Evolutionary conservation across 2,888 invertebrate species (phyloP), one percentile per base, ranked within the genome.

Genomic region (Ferdinandea cuprea): DNA sequence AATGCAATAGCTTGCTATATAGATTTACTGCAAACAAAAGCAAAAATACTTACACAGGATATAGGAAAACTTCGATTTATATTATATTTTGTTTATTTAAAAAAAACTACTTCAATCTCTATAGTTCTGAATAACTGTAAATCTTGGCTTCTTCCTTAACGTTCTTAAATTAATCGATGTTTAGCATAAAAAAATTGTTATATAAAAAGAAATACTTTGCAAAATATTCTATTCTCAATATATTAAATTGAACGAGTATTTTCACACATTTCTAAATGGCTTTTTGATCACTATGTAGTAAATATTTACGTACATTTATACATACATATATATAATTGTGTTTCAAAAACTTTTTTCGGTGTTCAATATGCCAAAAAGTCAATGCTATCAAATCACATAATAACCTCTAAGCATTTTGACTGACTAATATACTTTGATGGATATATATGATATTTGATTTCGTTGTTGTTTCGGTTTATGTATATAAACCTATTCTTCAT

Each of bases 241-340:
- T 48, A 61, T 58, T 44, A 15, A 72, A 71, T 52, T 65, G 42
- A 65, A 63, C 37, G 44, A 59, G 56, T 63, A 65, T 52, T 56
- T 66, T 68, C 74, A 74, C 37, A 72, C 32, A 19, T 58, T 40
- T 50, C 50, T 61, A 15, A 63, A 69, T 35, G 48, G 80, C 68
- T 69, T 80, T 61, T 74, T 68, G 68, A 80, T 79, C 73, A 80
- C 80, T 63, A 32, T 63, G 73, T 80, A 74, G 80, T 73, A 35
- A 59, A 66, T 68, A 58, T 66, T 50, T 66, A 7, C 44, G 28
- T 46, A 21, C 17, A 56, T 35, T 56, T 32, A 35, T 19, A 44
- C 35, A 48, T 59, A 25, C n/a, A 52, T 59, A 66, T 42, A 69
- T 69, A 48, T 68, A 42, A 61, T 56, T 61, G 59, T 71, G 65